phyloP scores from a whole-genome alignment of 2,113 vertebrate genomes.

The Platichthys flesus region DNA sequence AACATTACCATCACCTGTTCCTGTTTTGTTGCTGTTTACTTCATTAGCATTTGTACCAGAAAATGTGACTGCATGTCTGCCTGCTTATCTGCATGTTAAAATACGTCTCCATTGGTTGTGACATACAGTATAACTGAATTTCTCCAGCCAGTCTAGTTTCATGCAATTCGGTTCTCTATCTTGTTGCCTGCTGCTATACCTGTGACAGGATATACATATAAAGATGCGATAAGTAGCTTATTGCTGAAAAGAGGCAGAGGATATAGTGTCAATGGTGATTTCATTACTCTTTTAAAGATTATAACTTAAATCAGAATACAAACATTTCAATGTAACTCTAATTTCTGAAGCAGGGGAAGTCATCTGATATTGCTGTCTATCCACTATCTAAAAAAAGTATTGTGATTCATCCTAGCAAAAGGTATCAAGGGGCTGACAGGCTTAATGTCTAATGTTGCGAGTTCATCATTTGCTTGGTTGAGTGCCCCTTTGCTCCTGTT shows the following conservation, averaged over 20 bases:
- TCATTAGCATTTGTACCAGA: no score
- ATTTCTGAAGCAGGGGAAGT: not conserved
- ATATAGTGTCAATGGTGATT: not conserved
- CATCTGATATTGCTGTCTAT: not conserved
- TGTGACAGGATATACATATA: not conserved
- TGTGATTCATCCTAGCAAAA: not conserved
- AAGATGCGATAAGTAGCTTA: not conserved
- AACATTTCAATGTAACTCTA: not conserved
- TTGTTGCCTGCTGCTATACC: no score
- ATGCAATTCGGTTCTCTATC: no score
- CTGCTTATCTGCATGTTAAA: no score
- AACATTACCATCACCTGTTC: no score
- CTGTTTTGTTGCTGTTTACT: no score
- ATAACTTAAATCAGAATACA: not conserved
- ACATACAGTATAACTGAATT: no score
- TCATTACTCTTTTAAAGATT: not conserved
- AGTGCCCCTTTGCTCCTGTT: constrained; percentile 8
- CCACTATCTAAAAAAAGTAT: not conserved
- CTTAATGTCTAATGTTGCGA: constrained; percentile 14
- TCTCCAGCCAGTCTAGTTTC: no score
- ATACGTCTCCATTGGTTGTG: no score
- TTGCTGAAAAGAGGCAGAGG: not conserved
- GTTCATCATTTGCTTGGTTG: constrained; percentile 12
- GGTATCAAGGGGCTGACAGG: not conserved
- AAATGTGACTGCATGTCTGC: no score